Percentiles rank a stretch among this genome's conserved stretches.
Conservation (phyloP, 2,113 vertebrate genomes). For the Oryzias melastigma region DNA sequence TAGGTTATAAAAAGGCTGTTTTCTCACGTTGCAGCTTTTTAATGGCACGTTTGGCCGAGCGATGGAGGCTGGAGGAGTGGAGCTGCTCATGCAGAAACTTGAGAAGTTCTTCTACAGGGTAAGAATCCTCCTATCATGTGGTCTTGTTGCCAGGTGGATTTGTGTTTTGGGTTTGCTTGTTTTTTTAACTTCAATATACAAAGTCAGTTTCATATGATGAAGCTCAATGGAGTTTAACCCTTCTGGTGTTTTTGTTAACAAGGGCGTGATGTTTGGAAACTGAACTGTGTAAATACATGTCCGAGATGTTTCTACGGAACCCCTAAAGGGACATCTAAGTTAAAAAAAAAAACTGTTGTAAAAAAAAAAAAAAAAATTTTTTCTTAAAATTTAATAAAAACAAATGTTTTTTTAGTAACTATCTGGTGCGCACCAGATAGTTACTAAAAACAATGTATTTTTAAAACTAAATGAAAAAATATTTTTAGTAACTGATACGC, state of each 20-base stretch:
- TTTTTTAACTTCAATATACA: not conserved
- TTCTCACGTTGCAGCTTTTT: conserved; percentile 82
- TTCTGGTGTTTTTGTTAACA: conserved; percentile 8
- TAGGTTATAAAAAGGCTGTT: not conserved
- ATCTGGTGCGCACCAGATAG: too few relatives aligned
- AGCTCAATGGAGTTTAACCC: not conserved
- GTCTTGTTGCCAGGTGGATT: conserved; percentile 3
- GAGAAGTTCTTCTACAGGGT: conserved; percentile 99
- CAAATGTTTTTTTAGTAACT: too few relatives aligned
- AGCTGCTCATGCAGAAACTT: conserved; percentile 89
- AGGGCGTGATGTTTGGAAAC: not conserved
- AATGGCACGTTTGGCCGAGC: conserved; percentile 91
- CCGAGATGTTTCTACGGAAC: too few relatives aligned
- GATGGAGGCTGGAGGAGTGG: conserved; percentile 91
- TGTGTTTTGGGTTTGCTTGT: not conserved
- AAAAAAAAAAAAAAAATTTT: too few relatives aligned
- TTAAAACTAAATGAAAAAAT: too few relatives aligned
- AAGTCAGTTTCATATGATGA: not conserved
- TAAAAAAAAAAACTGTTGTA: too few relatives aligned
- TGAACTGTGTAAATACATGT: conserved; percentile 5
- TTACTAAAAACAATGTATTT: too few relatives aligned
- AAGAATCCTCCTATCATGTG: conserved; percentile 40
- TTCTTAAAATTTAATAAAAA: too few relatives aligned
- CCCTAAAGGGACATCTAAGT: too few relatives aligned
- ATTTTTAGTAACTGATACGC: too few relatives aligned